Conservation (phyloP, 2,113 vertebrate species). For the Bubo bubo region DNA sequence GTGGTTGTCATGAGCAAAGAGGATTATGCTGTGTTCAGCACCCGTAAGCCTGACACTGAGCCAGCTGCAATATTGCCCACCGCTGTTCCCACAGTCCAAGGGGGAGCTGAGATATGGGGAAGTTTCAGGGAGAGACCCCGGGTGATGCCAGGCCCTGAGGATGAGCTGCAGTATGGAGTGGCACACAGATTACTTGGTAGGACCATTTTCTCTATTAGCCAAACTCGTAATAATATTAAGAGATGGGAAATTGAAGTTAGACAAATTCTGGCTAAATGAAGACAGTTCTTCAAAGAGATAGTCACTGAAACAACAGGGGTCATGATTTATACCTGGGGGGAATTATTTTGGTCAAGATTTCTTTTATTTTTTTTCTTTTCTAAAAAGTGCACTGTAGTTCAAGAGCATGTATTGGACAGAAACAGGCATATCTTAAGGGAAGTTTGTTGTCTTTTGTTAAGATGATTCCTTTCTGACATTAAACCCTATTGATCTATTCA, state of each 20-base stretch:
- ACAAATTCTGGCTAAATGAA: background rate
- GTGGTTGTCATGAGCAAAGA: background rate
- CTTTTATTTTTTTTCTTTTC: background rate
- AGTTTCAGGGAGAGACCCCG: background rate
- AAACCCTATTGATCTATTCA: slow-evolving; percentile 33
- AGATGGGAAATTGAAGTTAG: background rate
- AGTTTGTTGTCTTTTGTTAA: background rate
- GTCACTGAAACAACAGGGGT: background rate
- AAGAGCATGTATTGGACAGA: background rate
- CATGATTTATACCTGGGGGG: background rate
- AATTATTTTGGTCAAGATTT: background rate
- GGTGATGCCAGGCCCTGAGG: background rate
- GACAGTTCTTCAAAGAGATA: background rate
- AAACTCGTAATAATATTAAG: background rate
- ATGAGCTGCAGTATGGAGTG: background rate
- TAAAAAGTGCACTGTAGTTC: background rate
- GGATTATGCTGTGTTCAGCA: background rate
- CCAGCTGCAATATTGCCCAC: background rate
- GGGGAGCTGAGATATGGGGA: background rate
- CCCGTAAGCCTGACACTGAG: background rate
- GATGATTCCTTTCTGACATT: slow-evolving; percentile 30
- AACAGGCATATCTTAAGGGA: background rate
- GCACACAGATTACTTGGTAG: background rate
- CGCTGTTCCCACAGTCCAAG: background rate
- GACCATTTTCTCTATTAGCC: background rate